A percentile compares a stretch with the other conserved stretches of the same genome.
Evolutionary conservation across 2,888 invertebrate species (phyloP).

Genomic region (Leucania comma): DNA sequence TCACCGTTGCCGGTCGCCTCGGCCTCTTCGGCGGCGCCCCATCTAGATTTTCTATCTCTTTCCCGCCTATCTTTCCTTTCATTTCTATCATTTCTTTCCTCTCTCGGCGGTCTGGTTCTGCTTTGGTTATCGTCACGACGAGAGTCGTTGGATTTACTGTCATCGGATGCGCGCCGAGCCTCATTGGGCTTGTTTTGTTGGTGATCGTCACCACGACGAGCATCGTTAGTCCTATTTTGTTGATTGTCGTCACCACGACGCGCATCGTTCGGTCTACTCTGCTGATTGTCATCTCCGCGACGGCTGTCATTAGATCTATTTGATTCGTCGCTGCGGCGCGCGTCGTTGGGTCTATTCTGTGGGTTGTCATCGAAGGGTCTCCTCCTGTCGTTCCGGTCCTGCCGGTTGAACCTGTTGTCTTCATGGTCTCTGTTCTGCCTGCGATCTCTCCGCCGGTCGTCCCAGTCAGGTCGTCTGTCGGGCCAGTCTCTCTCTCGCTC

Average conservation of each 20-base stretch:
- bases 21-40: conserved; percentile 84
- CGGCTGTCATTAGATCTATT: conserved; percentile 42
- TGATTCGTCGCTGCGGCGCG: conserved; percentile 35
- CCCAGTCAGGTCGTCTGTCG: conserved; percentile 78
- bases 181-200: conserved; percentile 25
- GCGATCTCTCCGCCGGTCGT: conserved; percentile 77
- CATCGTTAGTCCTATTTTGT: conserved; percentile 20
- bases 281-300: conserved; percentile 38
- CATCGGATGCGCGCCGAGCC: neutral
- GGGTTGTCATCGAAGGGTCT: conserved; percentile 73
- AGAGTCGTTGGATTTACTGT: conserved; percentile 5
- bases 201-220: conserved; percentile 26
- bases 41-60: conserved; percentile 85
- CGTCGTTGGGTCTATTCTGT: conserved; percentile 50
- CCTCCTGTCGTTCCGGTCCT: conserved; percentile 74
- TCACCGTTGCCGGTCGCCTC: conserved; percentile 30
- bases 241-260: conserved; percentile 33
- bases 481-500: conserved; percentile 77
- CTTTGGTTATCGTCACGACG: conserved; percentile 9
- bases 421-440: conserved; percentile 73
- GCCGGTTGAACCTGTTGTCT: conserved; percentile 68
- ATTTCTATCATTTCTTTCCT: conserved; percentile 41
- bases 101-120: conserved; percentile 34
- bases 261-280: conserved; percentile 18
- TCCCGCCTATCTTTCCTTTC: conserved; percentile 70